Evolutionary conservation across 1,140 invertebrate genomes (phyloP), one percentile per base, ranked within the genome.

Genomic region (Colletes gigas): DNA sequence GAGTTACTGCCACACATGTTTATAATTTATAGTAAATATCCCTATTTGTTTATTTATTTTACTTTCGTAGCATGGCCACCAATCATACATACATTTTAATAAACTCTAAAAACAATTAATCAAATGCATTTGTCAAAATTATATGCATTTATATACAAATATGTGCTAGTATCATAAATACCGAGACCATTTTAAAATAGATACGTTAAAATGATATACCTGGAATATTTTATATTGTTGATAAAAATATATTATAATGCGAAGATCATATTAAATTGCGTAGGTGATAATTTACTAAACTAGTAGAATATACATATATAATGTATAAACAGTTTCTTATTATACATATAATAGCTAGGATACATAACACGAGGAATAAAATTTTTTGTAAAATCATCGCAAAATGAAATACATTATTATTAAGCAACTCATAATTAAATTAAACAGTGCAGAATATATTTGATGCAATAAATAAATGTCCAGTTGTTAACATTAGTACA

Each of bases 1-100:
- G 19, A 80, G 17, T 79, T 80, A 50, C 39, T 41, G 60, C 39
- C 30, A 78, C 44, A 70, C 10, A 78, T 21, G 30, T 19, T 14
- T 30, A 71, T 71, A 52, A 39, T 70, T 50, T 62, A 78, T 62
- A 39, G 7, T 71, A 71, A 62, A 41, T 62, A 78, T 70, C 21
- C 14, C 57, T 78, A 78, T 44, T 50, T 21, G 39, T 41, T 77
- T 77, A 67, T 59, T 19, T 57, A 30, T 10, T 70, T 60, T n/a
- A 17, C 19, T 57, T 70, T 60, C 47, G 52, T 62, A 17, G 47
- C 62, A 62, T 6, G 55, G 15, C 21, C 19, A 76, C 41, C 52
- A 68, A 68, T 68, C 30, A 30, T 30, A 30, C 30, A 30, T 30
- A 30, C 30, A 30, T 30, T 30, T 30, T 30, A 30, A 30, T 30